Evolutionary conservation across 2,888 invertebrate species (phyloP).

Genomic region (Agrotis exclamationis): DNA sequence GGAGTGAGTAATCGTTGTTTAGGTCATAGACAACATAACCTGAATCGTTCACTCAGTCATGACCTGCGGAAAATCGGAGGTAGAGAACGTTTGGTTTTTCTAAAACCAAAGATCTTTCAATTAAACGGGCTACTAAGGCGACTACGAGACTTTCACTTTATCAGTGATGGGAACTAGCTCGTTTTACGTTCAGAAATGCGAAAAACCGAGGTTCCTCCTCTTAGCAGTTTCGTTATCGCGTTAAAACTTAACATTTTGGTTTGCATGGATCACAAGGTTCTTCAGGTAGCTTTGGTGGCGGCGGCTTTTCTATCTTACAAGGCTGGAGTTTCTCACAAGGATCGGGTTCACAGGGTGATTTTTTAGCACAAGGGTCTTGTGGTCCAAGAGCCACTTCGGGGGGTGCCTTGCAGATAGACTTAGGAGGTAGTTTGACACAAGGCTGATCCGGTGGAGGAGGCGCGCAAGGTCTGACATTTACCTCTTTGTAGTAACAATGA

Average conservation of each 20-base stretch:
- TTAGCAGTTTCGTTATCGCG: background rate
- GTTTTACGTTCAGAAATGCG: background rate
- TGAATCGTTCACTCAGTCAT: too few relatives aligned
- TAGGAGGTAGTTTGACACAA: slow-evolving; percentile 2
- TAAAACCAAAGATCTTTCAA: too few relatives aligned
- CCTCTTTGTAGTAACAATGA: slow-evolving; percentile 79
- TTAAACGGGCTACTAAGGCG: too few relatives aligned
- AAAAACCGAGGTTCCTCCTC: background rate
- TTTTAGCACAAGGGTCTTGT: background rate
- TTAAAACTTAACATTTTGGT: slow-evolving; percentile 2
- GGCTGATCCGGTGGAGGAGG: slow-evolving; percentile 20
- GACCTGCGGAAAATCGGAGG: too few relatives aligned
- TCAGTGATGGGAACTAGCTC: background rate
- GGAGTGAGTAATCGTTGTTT: too few relatives aligned
- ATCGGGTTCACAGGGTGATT: background rate
- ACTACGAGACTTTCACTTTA: too few relatives aligned
- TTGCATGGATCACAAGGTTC: slow-evolving; percentile 12
- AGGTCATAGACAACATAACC: too few relatives aligned
- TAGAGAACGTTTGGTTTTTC: too few relatives aligned
- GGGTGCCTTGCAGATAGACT: background rate
- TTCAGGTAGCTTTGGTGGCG: background rate
- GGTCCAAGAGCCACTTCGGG: background rate
- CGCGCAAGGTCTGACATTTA: slow-evolving; percentile 10
- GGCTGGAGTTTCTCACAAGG: background rate
- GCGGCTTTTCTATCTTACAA: background rate